phyloP scores from a whole-genome alignment of 2,113 vertebrate species.

The Sceloporus tristichus region DNA sequence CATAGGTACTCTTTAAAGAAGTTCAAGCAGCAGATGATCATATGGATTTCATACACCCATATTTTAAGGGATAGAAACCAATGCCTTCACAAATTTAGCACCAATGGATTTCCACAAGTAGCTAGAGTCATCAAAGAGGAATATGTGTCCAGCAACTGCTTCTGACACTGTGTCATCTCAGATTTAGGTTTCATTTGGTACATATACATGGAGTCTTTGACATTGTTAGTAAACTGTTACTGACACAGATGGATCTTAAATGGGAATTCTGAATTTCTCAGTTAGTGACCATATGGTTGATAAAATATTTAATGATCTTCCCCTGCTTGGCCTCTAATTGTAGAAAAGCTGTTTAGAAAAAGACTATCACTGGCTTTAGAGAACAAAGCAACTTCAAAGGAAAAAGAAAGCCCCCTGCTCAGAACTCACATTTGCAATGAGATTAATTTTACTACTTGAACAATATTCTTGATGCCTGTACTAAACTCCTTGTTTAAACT shows the following conservation, averaged over 20 bases:
- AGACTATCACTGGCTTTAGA: constrained; percentile 44
- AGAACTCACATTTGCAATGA: constrained; percentile 11
- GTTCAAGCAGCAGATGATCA: not conserved
- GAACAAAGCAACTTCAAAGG: not conserved
- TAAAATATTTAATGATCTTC: constrained; percentile 70
- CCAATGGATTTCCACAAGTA: constrained; percentile 24
- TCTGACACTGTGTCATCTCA: constrained; percentile 47
- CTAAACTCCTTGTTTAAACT: constrained; percentile 26
- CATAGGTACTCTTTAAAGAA: not conserved
- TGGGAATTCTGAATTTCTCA: constrained; percentile 63
- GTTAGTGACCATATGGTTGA: constrained; percentile 74
- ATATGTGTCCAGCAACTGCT: not conserved
- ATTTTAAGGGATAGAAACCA: not conserved
- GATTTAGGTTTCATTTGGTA: constrained; percentile 46
- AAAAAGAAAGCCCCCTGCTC: constrained; percentile 8
- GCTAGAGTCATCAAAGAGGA: not conserved
- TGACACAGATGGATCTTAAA: constrained; percentile 72
- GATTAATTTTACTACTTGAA: constrained; percentile 30
- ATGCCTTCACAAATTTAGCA: not conserved
- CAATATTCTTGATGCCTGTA: not conserved
- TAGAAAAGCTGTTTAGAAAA: constrained; percentile 41
- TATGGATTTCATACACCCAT: not conserved
- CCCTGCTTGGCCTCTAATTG: constrained; percentile 57
- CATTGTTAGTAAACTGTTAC: constrained; percentile 65
- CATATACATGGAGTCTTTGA: constrained; percentile 65